Evolutionary conservation across 2,797 vertebrate species (phyloP).

Genomic region (Enteromius thamalakanensis): DNA sequence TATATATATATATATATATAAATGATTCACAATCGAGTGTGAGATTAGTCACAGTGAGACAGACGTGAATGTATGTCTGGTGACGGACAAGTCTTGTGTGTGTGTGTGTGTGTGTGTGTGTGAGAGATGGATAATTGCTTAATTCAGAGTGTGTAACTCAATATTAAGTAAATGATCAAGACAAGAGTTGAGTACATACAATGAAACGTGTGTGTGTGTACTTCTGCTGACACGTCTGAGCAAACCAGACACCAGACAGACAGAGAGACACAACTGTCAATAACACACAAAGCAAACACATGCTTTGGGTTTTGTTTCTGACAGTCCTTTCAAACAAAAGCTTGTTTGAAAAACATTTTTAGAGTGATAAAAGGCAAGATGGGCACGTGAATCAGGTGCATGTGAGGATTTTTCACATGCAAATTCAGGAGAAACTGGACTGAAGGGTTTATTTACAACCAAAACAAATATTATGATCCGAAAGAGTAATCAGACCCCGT

Average conservation of each 20-base stretch:
- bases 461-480: constrained; percentile 31
- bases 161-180: constrained; percentile 30
- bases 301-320: neutral
- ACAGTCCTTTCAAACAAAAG: neutral
- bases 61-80: neutral
- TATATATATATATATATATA: too few species aligned
- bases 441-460: constrained; percentile 13
- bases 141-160: neutral
- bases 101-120: too few species aligned
- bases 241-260: neutral
- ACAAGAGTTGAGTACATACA: constrained; percentile 1
- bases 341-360: neutral
- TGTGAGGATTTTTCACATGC: constrained; percentile 14
- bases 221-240: constrained; percentile 34
- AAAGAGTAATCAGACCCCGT: constrained; percentile 14
- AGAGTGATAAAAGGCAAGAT: neutral
- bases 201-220: constrained; percentile 12
- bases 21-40: neutral
- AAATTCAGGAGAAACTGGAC: constrained; percentile 3
- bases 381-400: constrained; percentile 1
- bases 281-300: neutral
- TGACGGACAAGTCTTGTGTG: neutral
- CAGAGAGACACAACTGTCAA: constrained; percentile 25
- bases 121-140: too few species aligned
- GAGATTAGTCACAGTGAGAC: constrained; percentile 5